Base-by-base conservation (phyloP, 2,888 invertebrate species). In the Stratiomys singularior region DNA sequence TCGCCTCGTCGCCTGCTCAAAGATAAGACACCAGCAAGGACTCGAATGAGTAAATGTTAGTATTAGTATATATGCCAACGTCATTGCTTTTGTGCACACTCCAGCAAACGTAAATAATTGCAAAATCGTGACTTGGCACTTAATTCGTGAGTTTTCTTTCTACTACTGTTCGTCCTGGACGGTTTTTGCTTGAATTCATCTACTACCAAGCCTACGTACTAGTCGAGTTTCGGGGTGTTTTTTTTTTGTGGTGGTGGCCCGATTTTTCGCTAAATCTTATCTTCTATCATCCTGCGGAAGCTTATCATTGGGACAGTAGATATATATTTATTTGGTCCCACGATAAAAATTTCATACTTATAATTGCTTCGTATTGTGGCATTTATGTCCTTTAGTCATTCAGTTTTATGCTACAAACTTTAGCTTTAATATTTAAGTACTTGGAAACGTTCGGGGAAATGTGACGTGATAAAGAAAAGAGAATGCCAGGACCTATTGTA, bases 121-220 rank as follows among this genome's bases (percentile, higher is more conserved):
- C 79, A 77, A 80, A 79, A 80, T 80, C 80, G 80, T 80, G 80
- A 80, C 80, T 79, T 80, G 80, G 76, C 79, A 79, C 78, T 79
- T 79, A 80, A 80, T 80, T 78, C 78, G 76, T 76, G 67, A 69
- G 76, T 67, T 77, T 67, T 66, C 30, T 37, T 9, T 37, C 37
- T 9, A 37, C 37, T 37, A 37, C 23, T 13, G 23, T 76, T 27
- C 13, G 21, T 23, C 52, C 28, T 72, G n/a, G 28, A 18, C 28
- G 18, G 52, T 23, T 69, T 46, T 47, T 37, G 3, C 37, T 37
- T 9, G 5, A 37, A 37, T 5, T 27, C 27, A 18, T 64, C 64
- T 23, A 9, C 27, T 7, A 9, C 37, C 37, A 37, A 25, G 15
- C 25, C 37, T 37, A 37, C 44, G 46, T 18, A 13, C 11, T 47